Evolutionary conservation across 1,140 invertebrate species (phyloP).

Genomic region (Drosophila albomicans): DNA sequence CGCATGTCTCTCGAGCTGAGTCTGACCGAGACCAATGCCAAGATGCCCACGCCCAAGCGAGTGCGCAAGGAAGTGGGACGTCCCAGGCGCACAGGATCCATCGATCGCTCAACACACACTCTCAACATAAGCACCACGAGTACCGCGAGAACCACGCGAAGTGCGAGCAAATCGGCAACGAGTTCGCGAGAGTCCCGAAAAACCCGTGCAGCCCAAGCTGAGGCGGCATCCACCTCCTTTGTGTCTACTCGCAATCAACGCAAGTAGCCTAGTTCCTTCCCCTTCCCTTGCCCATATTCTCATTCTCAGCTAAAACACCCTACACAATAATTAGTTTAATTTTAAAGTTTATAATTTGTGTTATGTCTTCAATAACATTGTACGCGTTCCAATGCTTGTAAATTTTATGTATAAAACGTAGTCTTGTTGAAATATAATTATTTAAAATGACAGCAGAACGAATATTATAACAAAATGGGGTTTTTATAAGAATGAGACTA

Average conservation of each 20-base stretch:
- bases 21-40: constrained; percentile 54
- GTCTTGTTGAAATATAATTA: constrained; percentile 26
- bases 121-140: constrained; percentile 15
- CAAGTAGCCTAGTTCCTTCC: constrained; percentile 19
- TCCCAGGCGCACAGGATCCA: neutral
- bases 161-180: neutral
- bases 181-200: neutral
- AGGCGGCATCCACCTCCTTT: neutral
- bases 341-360: constrained; percentile 12
- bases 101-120: neutral
- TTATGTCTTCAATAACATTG: constrained; percentile 6
- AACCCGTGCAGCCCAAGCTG: neutral
- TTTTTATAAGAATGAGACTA: too few species aligned
- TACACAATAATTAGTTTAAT: constrained; percentile 19
- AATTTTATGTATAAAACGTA: constrained; percentile 37
- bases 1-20: constrained; percentile 67
- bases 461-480: too few species aligned
- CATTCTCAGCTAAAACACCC: neutral
- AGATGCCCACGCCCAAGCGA: constrained; percentile 62
- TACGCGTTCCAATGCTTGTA: constrained; percentile 30
- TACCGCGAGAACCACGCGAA: constrained; percentile 20
- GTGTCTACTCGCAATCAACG: constrained; percentile 7
- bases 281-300: neutral
- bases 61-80: constrained; percentile 26
- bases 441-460: neutral